A percentile compares a stretch with the other conserved stretches of the same genome.
These are phyloP conservation scores for Anthophora plumipes DNA, from an alignment of 2,888 invertebrate species.

Conservation along the genomic window DNA sequence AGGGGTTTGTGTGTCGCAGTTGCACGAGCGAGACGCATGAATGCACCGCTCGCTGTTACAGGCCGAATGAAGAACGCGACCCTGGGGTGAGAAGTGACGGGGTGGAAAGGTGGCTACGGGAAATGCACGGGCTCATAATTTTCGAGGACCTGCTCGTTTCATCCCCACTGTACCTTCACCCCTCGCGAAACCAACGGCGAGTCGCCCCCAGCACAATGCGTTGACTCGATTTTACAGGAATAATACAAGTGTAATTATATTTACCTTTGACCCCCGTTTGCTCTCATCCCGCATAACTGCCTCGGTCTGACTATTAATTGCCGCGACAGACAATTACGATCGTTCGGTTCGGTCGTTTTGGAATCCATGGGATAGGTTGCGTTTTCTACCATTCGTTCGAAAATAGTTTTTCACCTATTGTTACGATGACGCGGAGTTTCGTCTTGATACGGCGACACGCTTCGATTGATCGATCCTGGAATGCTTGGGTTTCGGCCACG, in stretches of 20 bases:
- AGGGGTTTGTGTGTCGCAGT: constrained; percentile 49
- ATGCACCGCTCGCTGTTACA: constrained; percentile 44
- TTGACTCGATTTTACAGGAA: constrained; percentile 55
- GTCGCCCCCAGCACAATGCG: not conserved
- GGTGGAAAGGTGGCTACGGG: constrained; percentile 57
- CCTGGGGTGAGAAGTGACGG: constrained; percentile 45
- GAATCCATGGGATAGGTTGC: not conserved
- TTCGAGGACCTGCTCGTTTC: constrained; percentile 40
- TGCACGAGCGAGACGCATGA: constrained; percentile 49
- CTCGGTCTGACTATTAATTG: constrained; percentile 61
- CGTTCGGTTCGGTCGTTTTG: constrained; percentile 15
- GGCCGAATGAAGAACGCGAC: constrained; percentile 49
- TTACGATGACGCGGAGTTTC: not conserved
- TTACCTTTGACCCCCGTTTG: constrained; percentile 61
- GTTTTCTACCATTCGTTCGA: constrained; percentile 21
- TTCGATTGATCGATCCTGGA: constrained; percentile 36
- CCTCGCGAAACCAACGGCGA: not conserved
- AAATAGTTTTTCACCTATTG: constrained; percentile 56
- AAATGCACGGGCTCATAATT: constrained; percentile 60
- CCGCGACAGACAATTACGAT: constrained; percentile 55
- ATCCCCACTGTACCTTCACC: not conserved
- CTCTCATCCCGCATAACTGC: constrained; percentile 56
- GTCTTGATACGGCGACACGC: constrained; percentile 16
- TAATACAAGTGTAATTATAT: constrained; percentile 64
- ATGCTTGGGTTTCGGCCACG: not conserved